Evolutionary conservation across 2,797 vertebrate genomes (phyloP).

Genomic region (Bovichtus diacanthus): DNA sequence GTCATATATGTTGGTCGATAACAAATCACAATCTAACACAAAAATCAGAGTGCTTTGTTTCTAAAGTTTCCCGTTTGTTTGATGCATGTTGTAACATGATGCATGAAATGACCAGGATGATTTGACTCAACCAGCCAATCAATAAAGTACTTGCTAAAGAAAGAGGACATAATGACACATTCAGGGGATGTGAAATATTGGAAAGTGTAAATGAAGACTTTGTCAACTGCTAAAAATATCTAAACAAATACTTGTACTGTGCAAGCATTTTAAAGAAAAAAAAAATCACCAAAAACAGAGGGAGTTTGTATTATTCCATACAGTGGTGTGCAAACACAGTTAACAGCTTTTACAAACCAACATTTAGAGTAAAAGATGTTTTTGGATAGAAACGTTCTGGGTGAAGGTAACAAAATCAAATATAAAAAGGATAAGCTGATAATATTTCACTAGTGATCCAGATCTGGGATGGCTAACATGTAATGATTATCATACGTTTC

Average conservation of each 20-base stretch:
- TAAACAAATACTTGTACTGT: background rate
- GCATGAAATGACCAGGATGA: background rate
- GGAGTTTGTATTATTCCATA: background rate
- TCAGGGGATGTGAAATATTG: background rate
- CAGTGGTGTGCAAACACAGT: background rate
- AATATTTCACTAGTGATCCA: background rate
- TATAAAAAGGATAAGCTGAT: background rate
- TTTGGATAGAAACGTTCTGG: background rate
- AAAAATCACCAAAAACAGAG: background rate
- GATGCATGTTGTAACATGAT: background rate
- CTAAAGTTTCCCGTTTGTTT: background rate
- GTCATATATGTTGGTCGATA: background rate
- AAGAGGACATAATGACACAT: background rate
- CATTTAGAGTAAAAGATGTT: background rate
- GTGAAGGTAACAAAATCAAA: background rate
- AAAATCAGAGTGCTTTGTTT: background rate
- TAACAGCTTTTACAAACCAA: background rate
- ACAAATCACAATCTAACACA: background rate
- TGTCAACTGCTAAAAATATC: slow-evolving; percentile 7
- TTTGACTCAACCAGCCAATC: background rate
- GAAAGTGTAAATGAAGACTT: background rate
- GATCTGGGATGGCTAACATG: background rate
- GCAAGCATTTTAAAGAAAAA: background rate
- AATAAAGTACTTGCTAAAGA: background rate
- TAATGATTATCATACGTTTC: background rate